A percentile compares a stretch with the other conserved stretches of the same genome.
Conservation (phyloP, 2,888 invertebrate genomes). For the Calephelis perditalis region DNA sequence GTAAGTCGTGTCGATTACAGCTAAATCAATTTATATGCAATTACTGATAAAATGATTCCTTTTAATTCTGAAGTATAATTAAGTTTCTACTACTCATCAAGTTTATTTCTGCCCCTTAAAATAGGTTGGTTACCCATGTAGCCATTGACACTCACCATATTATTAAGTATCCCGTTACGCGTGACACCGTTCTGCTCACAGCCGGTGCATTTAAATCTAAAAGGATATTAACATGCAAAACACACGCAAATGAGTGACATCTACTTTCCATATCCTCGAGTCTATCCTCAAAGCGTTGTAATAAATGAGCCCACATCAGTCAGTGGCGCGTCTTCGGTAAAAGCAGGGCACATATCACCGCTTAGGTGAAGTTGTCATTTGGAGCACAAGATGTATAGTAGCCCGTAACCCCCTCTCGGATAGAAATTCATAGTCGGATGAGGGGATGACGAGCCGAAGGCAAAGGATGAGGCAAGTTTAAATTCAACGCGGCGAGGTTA, state of each 20-base stretch:
- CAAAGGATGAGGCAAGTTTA: conserved; percentile 15
- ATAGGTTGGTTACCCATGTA: too few species aligned
- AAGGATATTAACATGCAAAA: too few species aligned
- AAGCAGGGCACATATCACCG: neutral
- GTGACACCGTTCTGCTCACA: too few species aligned
- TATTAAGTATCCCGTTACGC: too few species aligned
- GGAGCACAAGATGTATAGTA: neutral
- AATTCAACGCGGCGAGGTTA: conserved; percentile 16
- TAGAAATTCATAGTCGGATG: conserved; percentile 16
- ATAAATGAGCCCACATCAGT: neutral
- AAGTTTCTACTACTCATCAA: too few species aligned
- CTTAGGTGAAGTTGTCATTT: conserved; percentile 4
- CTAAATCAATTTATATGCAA: too few species aligned
- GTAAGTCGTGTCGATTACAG: too few species aligned
- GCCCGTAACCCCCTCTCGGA: conserved; percentile 6
- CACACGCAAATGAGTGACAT: neutral
- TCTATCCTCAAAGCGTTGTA: neutral
- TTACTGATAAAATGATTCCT: too few species aligned
- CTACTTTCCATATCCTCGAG: conserved; percentile 2
- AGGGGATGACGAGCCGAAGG: conserved; percentile 12
- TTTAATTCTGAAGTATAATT: too few species aligned
- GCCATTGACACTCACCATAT: too few species aligned
- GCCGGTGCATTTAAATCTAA: too few species aligned
- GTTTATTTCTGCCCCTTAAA: too few species aligned
- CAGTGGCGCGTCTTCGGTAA: neutral